Evolutionary conservation across 2,797 vertebrate genomes (phyloP), one percentile per base, ranked within the genome.

Genomic region (Microctenopoma steveboyesi): DNA sequence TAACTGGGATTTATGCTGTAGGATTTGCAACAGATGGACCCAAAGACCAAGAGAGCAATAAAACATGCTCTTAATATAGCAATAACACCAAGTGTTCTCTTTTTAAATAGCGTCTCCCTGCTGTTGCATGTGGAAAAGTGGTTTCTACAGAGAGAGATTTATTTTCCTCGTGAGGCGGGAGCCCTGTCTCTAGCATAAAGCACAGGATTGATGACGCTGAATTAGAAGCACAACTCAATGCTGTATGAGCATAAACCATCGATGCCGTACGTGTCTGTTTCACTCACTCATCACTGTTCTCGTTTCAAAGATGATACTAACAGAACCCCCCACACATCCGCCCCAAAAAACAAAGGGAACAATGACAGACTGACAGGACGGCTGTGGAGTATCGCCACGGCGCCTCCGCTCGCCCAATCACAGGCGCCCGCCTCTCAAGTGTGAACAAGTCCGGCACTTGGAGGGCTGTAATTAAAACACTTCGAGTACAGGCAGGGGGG

Each of bases 341-440:
- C 51, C 49, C 43, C n/a, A 39, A 28, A 12, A 60, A 57, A 59
- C 42, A 54, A 58, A 43, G 49, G 46, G 4, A 28, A 72, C 27
- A 52, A 81, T 69, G 71, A 72, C 58, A 79, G 66, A 76, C 60
- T 81, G 75, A 69, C 8, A 76, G 74, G 74, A 76, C 28, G 9
- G 56, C 13, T 57, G 52, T 54, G 62, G 64, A 15, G 25, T 47
- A 66, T 46, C 3, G 27, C 55, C 5, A 61, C 11, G 8, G 53
- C 59, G 72, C 46, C 52, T 70, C 72, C 68, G 40, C 49, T 79
- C 72, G 54, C 83, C 71, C 74, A 84, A 86, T 86, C 79, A 78
- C 22, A 13, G 30, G 16, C 16, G 25, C 12, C 18, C 14, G 15
- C 42, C 76, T 88, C 87, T 88, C 83, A 89, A 81, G 76, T 84